Evolutionary conservation across 92 coral and sea anemone species (phyloP), one percentile per base, ranked within the genome.

Genomic region (Bergia puertoricense): DNA sequence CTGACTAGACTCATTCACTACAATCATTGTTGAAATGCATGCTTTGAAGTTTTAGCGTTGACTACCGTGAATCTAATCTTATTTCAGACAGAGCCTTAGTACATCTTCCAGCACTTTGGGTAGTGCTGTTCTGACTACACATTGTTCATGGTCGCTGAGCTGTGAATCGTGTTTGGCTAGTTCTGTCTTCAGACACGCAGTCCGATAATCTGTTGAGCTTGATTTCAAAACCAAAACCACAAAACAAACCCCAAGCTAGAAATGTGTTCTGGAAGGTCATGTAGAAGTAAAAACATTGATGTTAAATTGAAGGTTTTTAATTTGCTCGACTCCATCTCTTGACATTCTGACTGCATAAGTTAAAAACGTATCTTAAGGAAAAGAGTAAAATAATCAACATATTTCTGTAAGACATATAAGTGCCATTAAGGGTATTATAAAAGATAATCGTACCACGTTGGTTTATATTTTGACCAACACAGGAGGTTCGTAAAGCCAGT

Each of bases 401-500:
- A 2, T 62, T 20, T 16, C 7, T 22, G 69, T 16, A 62, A 20
- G 69, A 62, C 18, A 18, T 62, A 18, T 16, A 20, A 20, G 3
- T 62, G 13, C 69, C 30, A 62, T 2, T 10, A 10, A 1, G 59
- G 20, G 69, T 62, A 22, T 7, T 15, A 41, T 2, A 54, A 13
- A 2, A 71, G 40, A 40, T 30, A 8, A 16, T 40, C 5, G 66
- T 20, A 40, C 23, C 20, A 14, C 22, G 41, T 15, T 72, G 51
- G 1, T 56, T 54, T 51, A 16, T 43, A 2, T 68, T 81, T 30
- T 54, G 6, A 40, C 0, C 39, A 84, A 77, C 85, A 6, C 80
- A 96, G 99, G 99, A 96, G 65, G 80, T 96, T 18, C 92, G 91
- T 57, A 93, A 89, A 76, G 98, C 99, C 39, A 91, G 89, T 74